Base-by-base conservation (phyloP, 2,888 invertebrate genomes). In the Lasiommata megera region DNA sequence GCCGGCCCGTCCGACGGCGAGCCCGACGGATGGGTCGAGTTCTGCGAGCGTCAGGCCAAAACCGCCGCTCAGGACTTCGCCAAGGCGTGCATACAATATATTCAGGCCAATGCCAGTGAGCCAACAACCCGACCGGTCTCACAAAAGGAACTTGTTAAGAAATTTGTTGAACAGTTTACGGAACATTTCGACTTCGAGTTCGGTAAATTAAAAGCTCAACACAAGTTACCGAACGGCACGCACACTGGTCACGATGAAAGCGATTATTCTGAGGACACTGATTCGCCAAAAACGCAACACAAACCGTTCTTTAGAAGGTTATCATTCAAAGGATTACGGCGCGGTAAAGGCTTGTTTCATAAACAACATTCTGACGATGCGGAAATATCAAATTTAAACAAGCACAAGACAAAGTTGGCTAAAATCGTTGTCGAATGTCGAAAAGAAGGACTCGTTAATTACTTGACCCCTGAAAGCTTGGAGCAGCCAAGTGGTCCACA, bases 381-480 rank as follows among this genome's bases (percentile, higher is more conserved):
- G 0, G 96, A 96, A 71, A 83, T 95, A 12, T 93, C 89, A 57
- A 92, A 92, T 72, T 82, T 92, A 61, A 94, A 93, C 69, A 94
- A 94, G 77, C 94, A 95, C 68, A 96, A 96, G 88, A 96, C 96
- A 56, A 97, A 97, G 80, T 85, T 97, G 74, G 95, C 97, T 41
- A 98, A 97, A 88, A 97, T 98, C 73, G 95, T 97, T 51, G 98
- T 98, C 40, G 97, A 98, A 80, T 97, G 97, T 82, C 93, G 96
- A 52, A 98, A 98, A 76, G 98, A 99, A 77, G 98, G 98, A 8
- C 93, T 96, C 68, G 98, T 98, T 7, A 96, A 97, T 89, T 97
- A 97, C 85, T 92, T 98, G 67, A 96, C 96, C 58, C 97, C 97
- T 0, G 98, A 98, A 77, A 97, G 97, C 79, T 86, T 96, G 55